phyloP scores from a whole-genome alignment of 2,888 invertebrate species.

The Unio delphinus region DNA sequence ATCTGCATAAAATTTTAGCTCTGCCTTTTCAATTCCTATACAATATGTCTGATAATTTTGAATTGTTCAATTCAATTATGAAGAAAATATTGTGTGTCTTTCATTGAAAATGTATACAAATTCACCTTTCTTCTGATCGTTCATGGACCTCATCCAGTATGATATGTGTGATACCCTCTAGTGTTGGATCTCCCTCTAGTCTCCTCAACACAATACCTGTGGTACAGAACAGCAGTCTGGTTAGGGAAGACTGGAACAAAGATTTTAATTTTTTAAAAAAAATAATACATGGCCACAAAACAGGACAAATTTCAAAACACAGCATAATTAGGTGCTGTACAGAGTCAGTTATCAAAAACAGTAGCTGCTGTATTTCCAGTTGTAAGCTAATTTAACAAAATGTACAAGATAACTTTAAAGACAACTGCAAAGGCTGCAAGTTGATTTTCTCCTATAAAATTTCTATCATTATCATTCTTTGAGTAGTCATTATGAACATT shows the following conservation, averaged over 20 bases:
- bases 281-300: background rate
- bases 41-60: too few relatives aligned
- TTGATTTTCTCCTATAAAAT: too few relatives aligned
- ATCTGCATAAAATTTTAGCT: too few relatives aligned
- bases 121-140: conserved; percentile 65
- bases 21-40: too few relatives aligned
- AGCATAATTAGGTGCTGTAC: background rate
- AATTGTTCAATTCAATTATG: too few relatives aligned
- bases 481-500: too few relatives aligned
- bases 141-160: conserved; percentile 85
- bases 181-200: conserved; percentile 81
- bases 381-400: background rate
- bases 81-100: too few relatives aligned
- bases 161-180: conserved; percentile 78
- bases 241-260: conserved; percentile 51
- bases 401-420: background rate
- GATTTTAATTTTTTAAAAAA: background rate
- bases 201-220: conserved; percentile 88
- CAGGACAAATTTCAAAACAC: background rate
- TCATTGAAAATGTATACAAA: background rate
- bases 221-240: conserved; percentile 84
- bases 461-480: too few relatives aligned
- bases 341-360: background rate
- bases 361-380: background rate
- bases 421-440: too few relatives aligned